phyloP scores from a whole-genome alignment of 37 sponge, comb jelly and placozoan genomes.

The Geodia barretti region DNA sequence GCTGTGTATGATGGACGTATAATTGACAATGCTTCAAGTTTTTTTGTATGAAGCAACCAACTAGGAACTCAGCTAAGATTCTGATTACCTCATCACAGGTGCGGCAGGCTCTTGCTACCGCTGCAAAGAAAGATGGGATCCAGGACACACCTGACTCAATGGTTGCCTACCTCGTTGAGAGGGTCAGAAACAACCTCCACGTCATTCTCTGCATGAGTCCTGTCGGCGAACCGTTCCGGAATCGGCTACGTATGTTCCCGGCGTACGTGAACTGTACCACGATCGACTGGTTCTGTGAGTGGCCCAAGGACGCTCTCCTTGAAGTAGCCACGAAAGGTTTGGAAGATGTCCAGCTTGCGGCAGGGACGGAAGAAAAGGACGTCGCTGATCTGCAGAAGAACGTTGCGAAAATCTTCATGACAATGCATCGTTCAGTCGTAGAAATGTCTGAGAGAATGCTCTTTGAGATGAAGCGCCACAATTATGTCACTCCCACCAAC shows the following conservation, averaged over 20 bases:
- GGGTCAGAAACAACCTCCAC: conserved; percentile 94
- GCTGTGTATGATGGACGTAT: no score
- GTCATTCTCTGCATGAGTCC: conserved; percentile 98
- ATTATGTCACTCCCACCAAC: conserved; percentile 99
- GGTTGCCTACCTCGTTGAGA: conserved; percentile 91
- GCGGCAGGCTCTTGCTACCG: conserved; percentile 58
- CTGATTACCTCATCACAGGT: no score
- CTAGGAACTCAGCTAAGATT: no score
- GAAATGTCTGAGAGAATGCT: conserved; percentile 93
- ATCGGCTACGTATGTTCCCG: conserved; percentile 95
- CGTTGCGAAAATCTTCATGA: conserved; percentile 87
- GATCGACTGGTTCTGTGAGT: conserved; percentile 99
- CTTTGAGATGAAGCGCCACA: conserved; percentile 97
- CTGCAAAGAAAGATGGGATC: conserved; percentile 85
- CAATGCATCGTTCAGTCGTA: conserved; percentile 91
- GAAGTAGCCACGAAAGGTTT: conserved; percentile 96
- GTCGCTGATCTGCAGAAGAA: conserved; percentile 56
- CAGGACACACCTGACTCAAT: conserved; percentile 82
- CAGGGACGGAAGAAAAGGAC: neutral
- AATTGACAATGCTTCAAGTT: no score
- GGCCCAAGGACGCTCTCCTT: conserved; percentile 98
- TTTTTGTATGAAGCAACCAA: no score
- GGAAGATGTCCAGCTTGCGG: conserved; percentile 82
- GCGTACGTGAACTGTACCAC: conserved; percentile 99
- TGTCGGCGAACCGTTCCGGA: conserved; percentile 98